These are phyloP conservation scores for Sepiola atlantica DNA, from an alignment of 2,888 invertebrate species.

Conservation along the genomic window DNA sequence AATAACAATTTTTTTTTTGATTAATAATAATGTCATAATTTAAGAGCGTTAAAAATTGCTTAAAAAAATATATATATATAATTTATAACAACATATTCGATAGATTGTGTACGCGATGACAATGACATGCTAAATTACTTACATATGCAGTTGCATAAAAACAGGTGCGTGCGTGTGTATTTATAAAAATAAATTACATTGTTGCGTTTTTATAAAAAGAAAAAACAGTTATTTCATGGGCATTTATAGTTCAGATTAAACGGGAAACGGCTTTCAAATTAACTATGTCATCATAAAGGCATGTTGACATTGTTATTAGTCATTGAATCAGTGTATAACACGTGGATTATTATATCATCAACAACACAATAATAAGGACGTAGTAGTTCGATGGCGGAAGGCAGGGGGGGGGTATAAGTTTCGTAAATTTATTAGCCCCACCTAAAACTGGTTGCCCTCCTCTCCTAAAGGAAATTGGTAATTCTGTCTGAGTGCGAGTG, in stretches of 20 bases:
- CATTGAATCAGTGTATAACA: not conserved
- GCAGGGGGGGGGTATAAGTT: not conserved
- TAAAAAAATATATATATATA: no score
- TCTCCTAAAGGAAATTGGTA: no score
- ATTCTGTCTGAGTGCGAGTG: no score
- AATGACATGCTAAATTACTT: not conserved
- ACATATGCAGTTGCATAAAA: not conserved
- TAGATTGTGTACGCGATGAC: not conserved
- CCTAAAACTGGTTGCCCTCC: no score
- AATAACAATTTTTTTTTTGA: no score
- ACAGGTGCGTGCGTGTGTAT: not conserved
- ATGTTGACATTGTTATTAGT: not conserved
- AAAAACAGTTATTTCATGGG: no score
- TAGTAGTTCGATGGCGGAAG: not conserved
- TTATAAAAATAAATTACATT: not conserved
- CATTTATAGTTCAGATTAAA: no score
- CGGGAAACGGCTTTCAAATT: no score
- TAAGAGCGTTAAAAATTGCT: no score
- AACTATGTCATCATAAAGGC: not conserved
- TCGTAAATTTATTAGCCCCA: no score
- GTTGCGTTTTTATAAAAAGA: no score
- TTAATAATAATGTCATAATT: no score
- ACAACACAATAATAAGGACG: not conserved
- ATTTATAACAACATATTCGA: not conserved
- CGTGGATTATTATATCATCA: slow-evolving; percentile 1